phyloP scores from a whole-genome alignment of 2,797 vertebrate species.

The Phalloptychus januarius region DNA sequence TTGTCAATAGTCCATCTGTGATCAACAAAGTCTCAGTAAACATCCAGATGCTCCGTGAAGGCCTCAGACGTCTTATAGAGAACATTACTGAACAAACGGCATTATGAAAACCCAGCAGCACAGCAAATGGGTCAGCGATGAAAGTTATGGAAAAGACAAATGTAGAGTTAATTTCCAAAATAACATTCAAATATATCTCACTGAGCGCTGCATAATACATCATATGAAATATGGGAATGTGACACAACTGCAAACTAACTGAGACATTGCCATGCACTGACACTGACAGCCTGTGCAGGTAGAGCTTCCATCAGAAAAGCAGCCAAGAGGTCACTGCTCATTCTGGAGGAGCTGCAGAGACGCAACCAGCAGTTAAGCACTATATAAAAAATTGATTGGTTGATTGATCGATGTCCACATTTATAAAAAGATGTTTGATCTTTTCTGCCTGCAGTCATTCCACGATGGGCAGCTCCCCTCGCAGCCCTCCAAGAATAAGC shows the following conservation, averaged over 20 bases:
- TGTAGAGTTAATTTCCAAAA: not conserved
- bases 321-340: not conserved
- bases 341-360: not conserved
- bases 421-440: too few species aligned
- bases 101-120: not conserved
- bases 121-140: not conserved
- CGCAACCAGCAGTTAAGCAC: not conserved
- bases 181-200: not conserved
- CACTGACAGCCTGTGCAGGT: not conserved
- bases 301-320: not conserved
- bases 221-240: not conserved
- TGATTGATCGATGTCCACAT: not conserved
- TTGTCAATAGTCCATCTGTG: not conserved
- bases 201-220: not conserved
- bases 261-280: not conserved
- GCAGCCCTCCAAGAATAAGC: too few species aligned
- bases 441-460: too few species aligned
- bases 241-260: not conserved
- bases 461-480: too few species aligned
- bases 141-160: not conserved
- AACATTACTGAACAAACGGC: not conserved
- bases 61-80: not conserved
- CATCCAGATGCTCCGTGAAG: not conserved
- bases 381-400: not conserved
- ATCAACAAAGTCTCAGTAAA: not conserved